Conservation (phyloP, 2,113 vertebrate species). For the Spea bombifrons region DNA sequence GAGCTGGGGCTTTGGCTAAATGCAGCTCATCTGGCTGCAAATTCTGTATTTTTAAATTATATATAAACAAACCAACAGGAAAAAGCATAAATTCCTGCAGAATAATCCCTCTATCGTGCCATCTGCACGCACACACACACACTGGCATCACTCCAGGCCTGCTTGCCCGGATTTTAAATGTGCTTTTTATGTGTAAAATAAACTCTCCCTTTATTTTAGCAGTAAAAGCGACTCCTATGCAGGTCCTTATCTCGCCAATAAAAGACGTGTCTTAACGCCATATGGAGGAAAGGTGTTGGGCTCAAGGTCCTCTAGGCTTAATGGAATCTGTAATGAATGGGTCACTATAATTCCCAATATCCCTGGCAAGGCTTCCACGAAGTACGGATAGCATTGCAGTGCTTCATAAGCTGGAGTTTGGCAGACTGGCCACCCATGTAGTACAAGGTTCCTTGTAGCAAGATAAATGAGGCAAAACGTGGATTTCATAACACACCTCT, state of each 20-base stretch:
- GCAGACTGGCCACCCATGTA: neutral
- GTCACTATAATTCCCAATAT: too few relatives aligned
- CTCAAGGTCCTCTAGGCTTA: too few relatives aligned
- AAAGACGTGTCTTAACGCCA: neutral
- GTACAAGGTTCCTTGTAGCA: neutral
- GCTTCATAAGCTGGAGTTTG: neutral
- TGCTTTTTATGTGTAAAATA: constrained; percentile 40
- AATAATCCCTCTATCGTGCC: neutral
- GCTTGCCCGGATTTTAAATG: constrained; percentile 34
- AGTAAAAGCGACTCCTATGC: constrained; percentile 20
- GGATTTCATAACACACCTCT: neutral
- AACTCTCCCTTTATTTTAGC: constrained; percentile 33
- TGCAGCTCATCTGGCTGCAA: too few relatives aligned
- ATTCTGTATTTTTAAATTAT: neutral
- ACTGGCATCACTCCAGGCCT: constrained; percentile 3
- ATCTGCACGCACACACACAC: constrained; percentile 4
- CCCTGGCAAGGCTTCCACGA: too few relatives aligned
- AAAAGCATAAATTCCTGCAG: neutral
- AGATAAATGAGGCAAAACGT: neutral
- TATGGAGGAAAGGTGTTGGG: constrained; percentile 29
- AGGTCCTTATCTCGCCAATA: constrained; percentile 32
- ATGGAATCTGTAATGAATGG: too few relatives aligned
- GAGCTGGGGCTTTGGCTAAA: neutral
- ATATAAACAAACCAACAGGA: neutral
- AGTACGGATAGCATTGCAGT: neutral